phyloP scores from a whole-genome alignment of 2,797 vertebrate genomes.

The Chrysolophus pictus region DNA sequence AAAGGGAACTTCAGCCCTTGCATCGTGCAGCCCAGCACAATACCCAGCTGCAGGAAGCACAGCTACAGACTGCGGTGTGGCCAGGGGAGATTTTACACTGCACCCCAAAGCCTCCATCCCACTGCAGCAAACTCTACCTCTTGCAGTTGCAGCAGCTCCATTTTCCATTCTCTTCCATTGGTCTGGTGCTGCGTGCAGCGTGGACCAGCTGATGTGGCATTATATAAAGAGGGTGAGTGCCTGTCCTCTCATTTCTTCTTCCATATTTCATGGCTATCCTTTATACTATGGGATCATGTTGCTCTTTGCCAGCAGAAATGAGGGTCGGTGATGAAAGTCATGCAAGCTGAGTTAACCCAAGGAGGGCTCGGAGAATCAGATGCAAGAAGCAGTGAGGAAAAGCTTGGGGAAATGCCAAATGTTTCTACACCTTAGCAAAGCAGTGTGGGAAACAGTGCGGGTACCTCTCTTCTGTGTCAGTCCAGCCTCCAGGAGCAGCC shows the following conservation, averaged over 20 bases:
- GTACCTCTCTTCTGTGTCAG: fast-evolving
- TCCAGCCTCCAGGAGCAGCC: neutral
- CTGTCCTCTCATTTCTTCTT: neutral
- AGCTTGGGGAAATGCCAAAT: neutral
- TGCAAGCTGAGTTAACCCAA: neutral
- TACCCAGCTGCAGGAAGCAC: neutral
- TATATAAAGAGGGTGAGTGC: neutral
- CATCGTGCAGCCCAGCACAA: neutral
- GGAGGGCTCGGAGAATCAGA: neutral
- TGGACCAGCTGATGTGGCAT: fast-evolving
- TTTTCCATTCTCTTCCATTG: fast-evolving
- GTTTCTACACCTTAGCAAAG: neutral
- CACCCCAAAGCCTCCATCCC: neutral
- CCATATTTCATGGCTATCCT: neutral
- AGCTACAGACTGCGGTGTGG: fast-evolving
- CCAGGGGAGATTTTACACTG: fast-evolving
- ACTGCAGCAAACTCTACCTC: neutral
- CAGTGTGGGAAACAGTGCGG: neutral
- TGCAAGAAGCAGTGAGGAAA: neutral
- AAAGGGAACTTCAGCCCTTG: fast-evolving
- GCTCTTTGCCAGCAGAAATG: neutral
- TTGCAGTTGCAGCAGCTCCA: neutral
- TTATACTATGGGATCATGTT: fast-evolving
- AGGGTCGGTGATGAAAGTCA: fast-evolving
- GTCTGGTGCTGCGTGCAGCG: neutral